Evolutionary conservation across 2,113 vertebrate species (phyloP).

Genomic region (Plectropomus leopardus): DNA sequence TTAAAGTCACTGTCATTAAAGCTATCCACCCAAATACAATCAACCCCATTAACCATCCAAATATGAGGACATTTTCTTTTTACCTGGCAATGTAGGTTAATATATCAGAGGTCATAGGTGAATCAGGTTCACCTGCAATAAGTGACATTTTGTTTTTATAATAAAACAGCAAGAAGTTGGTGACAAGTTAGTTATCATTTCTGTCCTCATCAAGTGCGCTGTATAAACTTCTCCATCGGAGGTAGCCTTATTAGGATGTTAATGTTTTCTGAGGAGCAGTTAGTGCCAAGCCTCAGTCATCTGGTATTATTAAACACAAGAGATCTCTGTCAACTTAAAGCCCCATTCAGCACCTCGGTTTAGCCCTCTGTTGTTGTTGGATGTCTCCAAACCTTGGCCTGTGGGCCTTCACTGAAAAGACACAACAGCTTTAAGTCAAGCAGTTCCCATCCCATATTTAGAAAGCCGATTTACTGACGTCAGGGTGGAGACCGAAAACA

Average conservation of each 20-base stretch:
- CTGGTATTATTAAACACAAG: constrained; percentile 34
- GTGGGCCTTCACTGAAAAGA: constrained; percentile 17
- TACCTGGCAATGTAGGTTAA: too few species aligned
- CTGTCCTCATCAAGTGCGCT: neutral
- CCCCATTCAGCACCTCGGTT: constrained; percentile 39
- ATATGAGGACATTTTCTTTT: neutral
- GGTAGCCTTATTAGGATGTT: neutral
- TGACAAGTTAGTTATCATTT: neutral
- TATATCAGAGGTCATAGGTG: neutral
- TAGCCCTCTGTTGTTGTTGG: constrained; percentile 65
- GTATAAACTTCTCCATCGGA: too few species aligned
- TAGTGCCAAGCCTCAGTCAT: neutral
- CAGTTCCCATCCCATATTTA: constrained; percentile 42
- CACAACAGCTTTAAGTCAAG: constrained; percentile 43
- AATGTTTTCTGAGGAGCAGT: neutral
- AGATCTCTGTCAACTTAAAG: constrained; percentile 42
- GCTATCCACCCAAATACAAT: too few species aligned
- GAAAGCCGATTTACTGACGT: constrained; percentile 38
- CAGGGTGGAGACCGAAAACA: constrained; percentile 26
- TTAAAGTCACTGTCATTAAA: too few species aligned
- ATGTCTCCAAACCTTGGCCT: constrained; percentile 6
- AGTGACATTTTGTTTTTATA: neutral
- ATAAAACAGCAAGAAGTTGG: neutral
- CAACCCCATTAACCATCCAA: too few species aligned
- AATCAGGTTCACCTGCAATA: neutral